Conservation (phyloP, 2,888 invertebrate species). For the Orthosia incerta region DNA sequence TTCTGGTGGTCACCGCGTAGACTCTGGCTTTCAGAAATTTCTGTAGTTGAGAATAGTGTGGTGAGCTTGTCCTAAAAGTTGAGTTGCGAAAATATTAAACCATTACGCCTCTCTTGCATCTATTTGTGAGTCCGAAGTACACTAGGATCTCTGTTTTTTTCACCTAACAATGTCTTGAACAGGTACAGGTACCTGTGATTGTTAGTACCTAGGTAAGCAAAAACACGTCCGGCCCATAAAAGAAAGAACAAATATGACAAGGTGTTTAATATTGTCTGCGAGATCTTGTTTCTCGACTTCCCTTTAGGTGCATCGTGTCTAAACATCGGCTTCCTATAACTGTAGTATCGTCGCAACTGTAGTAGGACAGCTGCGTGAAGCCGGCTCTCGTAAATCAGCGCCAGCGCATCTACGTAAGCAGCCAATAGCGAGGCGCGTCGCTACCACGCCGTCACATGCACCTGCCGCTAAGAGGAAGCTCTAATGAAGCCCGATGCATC, state of each 20-base stretch:
- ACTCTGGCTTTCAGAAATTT: too few species aligned
- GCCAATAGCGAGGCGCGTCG: constrained; percentile 76
- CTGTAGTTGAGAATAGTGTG: too few species aligned
- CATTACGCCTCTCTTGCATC: too few species aligned
- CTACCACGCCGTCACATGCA: constrained; percentile 77
- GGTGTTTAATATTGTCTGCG: constrained; percentile 50
- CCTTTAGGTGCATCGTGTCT: constrained; percentile 77
- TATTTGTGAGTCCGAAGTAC: neutral
- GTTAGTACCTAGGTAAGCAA: neutral
- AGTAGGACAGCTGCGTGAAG: constrained; percentile 80
- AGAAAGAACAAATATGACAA: constrained; percentile 49
- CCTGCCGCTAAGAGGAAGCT: constrained; percentile 86
- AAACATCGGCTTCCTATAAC: constrained; percentile 81
- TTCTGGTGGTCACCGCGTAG: neutral
- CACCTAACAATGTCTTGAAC: constrained; percentile 17
- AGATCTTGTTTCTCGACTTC: constrained; percentile 75
- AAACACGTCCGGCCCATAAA: constrained; percentile 28
- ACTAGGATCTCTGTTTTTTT: neutral
- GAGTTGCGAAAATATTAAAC: neutral
- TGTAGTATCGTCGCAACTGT: constrained; percentile 69
- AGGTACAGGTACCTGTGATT: too few species aligned
- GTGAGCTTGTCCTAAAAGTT: too few species aligned
- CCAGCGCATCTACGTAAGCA: constrained; percentile 73
- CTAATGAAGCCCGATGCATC: constrained; percentile 77
- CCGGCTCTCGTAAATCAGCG: constrained; percentile 80